Evolutionary conservation across 1,140 invertebrate genomes (phyloP).

Genomic region (Dendrolimus punctatus): DNA sequence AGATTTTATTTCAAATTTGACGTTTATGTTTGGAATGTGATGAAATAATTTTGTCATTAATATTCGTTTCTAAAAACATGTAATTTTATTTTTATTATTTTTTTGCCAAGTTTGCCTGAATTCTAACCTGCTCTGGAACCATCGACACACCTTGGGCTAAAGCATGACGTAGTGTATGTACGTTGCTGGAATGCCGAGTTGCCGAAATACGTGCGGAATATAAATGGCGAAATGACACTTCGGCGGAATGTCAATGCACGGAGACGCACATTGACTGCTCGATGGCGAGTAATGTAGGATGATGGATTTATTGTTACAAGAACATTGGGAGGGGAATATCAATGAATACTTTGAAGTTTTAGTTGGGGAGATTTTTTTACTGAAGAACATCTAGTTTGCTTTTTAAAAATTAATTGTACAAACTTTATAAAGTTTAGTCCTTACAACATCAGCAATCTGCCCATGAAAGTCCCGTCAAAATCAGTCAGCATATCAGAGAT

Average conservation of each 20-base stretch:
- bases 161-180: slow-evolving; percentile 33
- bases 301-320: slow-evolving; percentile 20
- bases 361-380: background rate
- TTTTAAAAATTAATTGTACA: too few relatives aligned
- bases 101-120: slow-evolving; percentile 1
- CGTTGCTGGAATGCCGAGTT: slow-evolving; percentile 27
- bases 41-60: too few relatives aligned
- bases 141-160: slow-evolving; percentile 23
- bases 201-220: slow-evolving; percentile 16
- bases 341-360: slow-evolving; percentile 8
- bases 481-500: too few relatives aligned
- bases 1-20: too few relatives aligned
- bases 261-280: slow-evolving; percentile 13
- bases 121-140: slow-evolving; percentile 15
- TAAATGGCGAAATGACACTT: slow-evolving; percentile 10
- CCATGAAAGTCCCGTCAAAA: too few relatives aligned
- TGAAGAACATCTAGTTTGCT: background rate
- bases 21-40: too few relatives aligned
- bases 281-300: slow-evolving; percentile 14
- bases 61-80: too few relatives aligned
- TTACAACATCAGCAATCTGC: too few relatives aligned
- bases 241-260: slow-evolving; percentile 16
- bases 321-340: slow-evolving; percentile 13
- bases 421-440: too few relatives aligned
- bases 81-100: background rate